Conservation (phyloP, 2,888 invertebrate species). For the Ischnura elegans region DNA sequence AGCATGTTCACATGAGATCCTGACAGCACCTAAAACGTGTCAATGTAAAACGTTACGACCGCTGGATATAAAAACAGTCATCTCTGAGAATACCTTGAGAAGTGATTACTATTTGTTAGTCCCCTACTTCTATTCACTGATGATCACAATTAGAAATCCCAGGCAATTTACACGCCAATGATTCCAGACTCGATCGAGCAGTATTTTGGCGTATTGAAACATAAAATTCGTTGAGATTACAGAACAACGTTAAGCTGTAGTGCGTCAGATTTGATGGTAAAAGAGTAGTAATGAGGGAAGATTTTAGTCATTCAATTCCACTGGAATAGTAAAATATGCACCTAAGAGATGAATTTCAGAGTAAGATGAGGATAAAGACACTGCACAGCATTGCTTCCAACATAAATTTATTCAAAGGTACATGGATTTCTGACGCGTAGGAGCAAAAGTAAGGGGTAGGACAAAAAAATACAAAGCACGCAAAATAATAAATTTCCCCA, state of each 20-base stretch:
- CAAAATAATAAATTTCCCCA: neutral
- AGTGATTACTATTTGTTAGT: no score
- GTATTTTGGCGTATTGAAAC: neutral
- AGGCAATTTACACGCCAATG: no score
- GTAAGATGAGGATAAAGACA: neutral
- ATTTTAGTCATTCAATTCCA: neutral
- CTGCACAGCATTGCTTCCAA: neutral
- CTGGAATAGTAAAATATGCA: neutral
- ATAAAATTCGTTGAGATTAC: no score
- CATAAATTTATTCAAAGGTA: neutral
- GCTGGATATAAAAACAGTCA: no score
- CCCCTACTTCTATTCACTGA: no score
- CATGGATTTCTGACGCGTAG: neutral
- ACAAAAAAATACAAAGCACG: neutral
- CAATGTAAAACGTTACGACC: no score
- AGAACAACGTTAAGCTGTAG: no score
- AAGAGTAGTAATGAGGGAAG: neutral
- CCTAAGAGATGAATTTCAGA: neutral
- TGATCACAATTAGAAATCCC: no score
- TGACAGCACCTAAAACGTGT: no score
- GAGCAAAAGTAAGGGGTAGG: neutral
- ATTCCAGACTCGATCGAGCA: neutral
- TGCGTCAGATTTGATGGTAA: no score
- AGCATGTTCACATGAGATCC: no score
- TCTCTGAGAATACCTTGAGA: no score